These are phyloP conservation scores for Peromyscus californicus DNA, from an alignment of 2,113 vertebrate genomes.

Conservation along the genomic window DNA sequence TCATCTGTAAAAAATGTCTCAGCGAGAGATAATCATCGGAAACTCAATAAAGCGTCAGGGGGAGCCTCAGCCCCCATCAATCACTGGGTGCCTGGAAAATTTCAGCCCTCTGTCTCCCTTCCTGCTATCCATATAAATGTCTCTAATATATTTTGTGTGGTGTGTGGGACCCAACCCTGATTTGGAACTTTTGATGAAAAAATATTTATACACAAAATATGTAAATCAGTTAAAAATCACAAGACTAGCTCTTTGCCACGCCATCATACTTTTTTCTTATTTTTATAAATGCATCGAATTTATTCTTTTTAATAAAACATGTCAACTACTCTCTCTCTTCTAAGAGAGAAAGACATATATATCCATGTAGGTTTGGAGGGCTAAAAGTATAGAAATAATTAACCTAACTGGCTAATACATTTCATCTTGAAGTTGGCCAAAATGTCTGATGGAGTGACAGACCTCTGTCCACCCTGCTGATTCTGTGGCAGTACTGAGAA, in stretches of 20 bases:
- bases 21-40: slow-evolving; percentile 98
- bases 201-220: slow-evolving; percentile 89
- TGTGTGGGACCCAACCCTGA: slow-evolving; percentile 82
- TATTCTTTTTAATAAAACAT: slow-evolving; percentile 91
- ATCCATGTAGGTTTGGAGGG: slow-evolving; percentile 65
- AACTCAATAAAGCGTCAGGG: slow-evolving; percentile 99
- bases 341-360: slow-evolving; percentile 55
- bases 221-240: slow-evolving; percentile 86
- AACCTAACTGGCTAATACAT: slow-evolving; percentile 80
- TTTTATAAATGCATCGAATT: slow-evolving; percentile 86
- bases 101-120: slow-evolving; percentile 91
- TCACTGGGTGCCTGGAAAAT: slow-evolving; percentile 98
- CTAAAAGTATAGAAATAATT: slow-evolving; percentile 83
- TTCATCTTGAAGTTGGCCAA: slow-evolving; percentile 78
- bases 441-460: slow-evolving; percentile 72
- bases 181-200: slow-evolving; percentile 89
- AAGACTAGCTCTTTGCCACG: slow-evolving; percentile 84
- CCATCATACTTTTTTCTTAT: slow-evolving; percentile 72
- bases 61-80: slow-evolving; percentile 94
- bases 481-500: slow-evolving; percentile 34
- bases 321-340: slow-evolving; percentile 82
- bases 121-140: slow-evolving; percentile 99
- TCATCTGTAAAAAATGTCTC: slow-evolving; percentile 96
- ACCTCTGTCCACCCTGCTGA: slow-evolving; percentile 65
- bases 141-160: slow-evolving; percentile 95